These are phyloP conservation scores for Maccullochella peelii DNA, from an alignment of 2,113 vertebrate genomes.

Conservation along the genomic window DNA sequence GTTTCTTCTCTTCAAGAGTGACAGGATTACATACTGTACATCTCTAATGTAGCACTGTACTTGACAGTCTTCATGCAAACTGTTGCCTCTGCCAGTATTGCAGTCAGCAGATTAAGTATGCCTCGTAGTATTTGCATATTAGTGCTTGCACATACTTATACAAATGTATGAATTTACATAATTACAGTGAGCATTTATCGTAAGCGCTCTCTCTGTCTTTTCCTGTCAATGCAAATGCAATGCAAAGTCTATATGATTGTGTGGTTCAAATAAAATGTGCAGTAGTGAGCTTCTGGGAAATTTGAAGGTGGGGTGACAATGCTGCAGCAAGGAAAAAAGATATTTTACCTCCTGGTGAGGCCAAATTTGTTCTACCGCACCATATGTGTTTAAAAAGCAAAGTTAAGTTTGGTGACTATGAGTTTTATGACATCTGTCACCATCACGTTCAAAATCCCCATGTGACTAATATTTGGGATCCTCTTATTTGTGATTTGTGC, in stretches of 20 bases:
- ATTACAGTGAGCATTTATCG: constrained; percentile 30
- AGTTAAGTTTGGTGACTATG: neutral
- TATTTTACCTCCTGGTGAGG: neutral
- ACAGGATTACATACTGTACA: constrained; percentile 30
- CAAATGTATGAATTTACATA: constrained; percentile 29
- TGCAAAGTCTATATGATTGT: neutral
- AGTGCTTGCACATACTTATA: constrained; percentile 28
- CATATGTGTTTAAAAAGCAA: neutral
- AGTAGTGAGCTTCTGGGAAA: neutral
- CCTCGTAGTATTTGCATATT: constrained; percentile 1
- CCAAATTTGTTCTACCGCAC: neutral
- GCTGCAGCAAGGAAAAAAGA: neutral
- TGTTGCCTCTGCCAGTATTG: constrained; percentile 9
- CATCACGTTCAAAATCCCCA: neutral
- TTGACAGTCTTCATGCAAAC: constrained; percentile 17
- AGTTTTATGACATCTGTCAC: neutral
- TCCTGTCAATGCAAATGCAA: neutral
- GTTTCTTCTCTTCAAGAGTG: constrained; percentile 21
- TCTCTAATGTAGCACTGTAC: constrained; percentile 20
- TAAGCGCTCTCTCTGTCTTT: constrained; percentile 9
- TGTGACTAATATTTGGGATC: neutral
- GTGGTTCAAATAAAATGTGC: neutral
- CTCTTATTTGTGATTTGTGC: neutral
- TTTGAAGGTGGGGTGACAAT: neutral
- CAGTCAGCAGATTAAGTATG: constrained; percentile 35